These are phyloP conservation scores for Styela clava DNA, from an alignment of 23 tunicate genomes.

Conservation along the genomic window DNA sequence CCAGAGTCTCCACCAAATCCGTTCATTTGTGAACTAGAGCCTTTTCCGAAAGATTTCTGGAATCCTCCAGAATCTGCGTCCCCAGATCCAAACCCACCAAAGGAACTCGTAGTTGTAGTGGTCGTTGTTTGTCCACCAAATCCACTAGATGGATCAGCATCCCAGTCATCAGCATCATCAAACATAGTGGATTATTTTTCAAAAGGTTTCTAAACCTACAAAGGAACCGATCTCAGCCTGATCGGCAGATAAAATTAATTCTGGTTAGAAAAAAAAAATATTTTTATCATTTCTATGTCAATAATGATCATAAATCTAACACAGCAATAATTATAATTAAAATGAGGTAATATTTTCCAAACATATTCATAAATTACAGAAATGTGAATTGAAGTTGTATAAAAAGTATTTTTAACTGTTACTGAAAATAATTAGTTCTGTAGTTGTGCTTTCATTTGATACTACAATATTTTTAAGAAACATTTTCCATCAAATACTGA, in stretches of 20 bases:
- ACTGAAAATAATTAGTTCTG: too few species aligned
- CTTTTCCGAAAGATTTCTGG: background rate
- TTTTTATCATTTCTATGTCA: too few species aligned
- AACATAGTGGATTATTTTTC: background rate
- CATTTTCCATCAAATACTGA: too few species aligned
- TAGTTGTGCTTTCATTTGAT: too few species aligned
- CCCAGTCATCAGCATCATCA: background rate
- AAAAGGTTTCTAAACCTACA: background rate
- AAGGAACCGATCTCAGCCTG: background rate
- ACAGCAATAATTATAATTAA: too few species aligned
- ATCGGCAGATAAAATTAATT: background rate
- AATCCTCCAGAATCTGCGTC: background rate
- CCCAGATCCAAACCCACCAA: background rate
- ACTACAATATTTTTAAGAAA: too few species aligned
- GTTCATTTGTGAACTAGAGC: background rate
- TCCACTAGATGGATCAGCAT: background rate
- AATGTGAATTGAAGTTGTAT: too few species aligned
- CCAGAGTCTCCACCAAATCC: background rate
- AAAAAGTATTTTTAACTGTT: too few species aligned
- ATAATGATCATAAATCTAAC: too few species aligned
- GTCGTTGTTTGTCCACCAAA: background rate
- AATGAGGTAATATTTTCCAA: too few species aligned
- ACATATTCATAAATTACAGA: too few species aligned
- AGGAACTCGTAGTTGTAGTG: background rate
- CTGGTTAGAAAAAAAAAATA: too few species aligned